These are phyloP conservation scores for Molossus molossus DNA, from an alignment of 2,797 vertebrate species.

Conservation along the genomic window DNA sequence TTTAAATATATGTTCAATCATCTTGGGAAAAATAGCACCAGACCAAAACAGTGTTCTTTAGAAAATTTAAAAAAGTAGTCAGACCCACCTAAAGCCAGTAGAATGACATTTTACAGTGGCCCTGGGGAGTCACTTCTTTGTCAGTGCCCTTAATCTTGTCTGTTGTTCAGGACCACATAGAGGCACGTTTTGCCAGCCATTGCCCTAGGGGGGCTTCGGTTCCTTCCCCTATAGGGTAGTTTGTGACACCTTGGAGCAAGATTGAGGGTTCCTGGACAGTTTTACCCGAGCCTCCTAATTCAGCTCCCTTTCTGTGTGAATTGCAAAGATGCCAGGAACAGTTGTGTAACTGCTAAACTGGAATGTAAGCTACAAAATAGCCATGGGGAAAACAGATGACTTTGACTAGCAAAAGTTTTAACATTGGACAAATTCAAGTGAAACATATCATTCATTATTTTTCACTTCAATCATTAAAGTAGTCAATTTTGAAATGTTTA, in stretches of 20 bases:
- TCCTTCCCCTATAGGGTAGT: neutral
- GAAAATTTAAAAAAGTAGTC: conserved; percentile 72
- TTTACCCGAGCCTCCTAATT: neutral
- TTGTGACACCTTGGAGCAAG: conserved; percentile 11
- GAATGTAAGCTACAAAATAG: conserved; percentile 63
- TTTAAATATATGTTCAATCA: conserved; percentile 79
- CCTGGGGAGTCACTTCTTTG: neutral
- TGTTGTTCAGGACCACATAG: neutral
- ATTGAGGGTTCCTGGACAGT: neutral
- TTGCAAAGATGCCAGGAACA: conserved; percentile 24
- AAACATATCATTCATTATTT: conserved; percentile 29
- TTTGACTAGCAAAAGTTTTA: conserved; percentile 64
- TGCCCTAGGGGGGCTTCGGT: neutral
- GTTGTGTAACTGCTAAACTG: neutral
- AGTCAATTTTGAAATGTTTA: neutral
- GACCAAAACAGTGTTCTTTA: conserved; percentile 48
- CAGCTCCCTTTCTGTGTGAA: conserved; percentile 38
- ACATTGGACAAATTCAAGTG: conserved; percentile 39
- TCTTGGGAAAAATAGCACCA: conserved; percentile 69
- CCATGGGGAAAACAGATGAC: conserved; percentile 39
- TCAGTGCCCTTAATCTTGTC: conserved; percentile 35
- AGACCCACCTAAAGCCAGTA: conserved; percentile 21
- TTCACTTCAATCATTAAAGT: conserved; percentile 38
- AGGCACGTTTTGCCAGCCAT: neutral
- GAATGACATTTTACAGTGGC: conserved; percentile 46